Percentiles rank a stretch among this genome's conserved stretches.
Evolutionary conservation across 1,140 invertebrate species (phyloP).

Genomic region (Drosophila nigromelanica): DNA sequence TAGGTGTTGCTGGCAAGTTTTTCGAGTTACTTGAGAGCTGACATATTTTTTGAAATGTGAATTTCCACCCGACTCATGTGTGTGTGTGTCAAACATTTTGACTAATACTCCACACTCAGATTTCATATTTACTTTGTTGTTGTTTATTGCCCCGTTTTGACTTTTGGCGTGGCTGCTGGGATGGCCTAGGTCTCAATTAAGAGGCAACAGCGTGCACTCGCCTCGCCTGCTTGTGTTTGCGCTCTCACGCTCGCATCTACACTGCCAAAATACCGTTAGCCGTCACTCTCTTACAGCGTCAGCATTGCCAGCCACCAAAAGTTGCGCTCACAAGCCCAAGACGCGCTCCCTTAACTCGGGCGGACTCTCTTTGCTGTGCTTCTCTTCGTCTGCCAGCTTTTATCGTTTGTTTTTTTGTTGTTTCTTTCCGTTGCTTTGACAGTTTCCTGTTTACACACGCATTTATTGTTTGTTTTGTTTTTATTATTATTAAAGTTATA

Average conservation of each 20-base stretch:
- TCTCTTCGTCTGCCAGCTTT: conserved; percentile 42
- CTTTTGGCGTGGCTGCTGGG: conserved; percentile 13
- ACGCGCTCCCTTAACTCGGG: conserved; percentile 17
- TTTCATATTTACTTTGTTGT: conserved; percentile 32
- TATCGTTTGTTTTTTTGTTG: conserved; percentile 15
- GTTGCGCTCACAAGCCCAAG: no score
- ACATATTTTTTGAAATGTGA: conserved; percentile 67
- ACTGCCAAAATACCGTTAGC: conserved; percentile 36
- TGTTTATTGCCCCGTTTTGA: conserved; percentile 29
- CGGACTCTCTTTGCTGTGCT: conserved; percentile 8
- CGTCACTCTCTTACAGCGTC: background rate
- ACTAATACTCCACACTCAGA: conserved; percentile 45
- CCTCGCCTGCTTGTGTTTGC: conserved; percentile 41
- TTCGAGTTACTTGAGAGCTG: conserved; percentile 58
- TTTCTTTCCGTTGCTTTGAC: background rate
- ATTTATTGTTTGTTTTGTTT: conserved; percentile 41
- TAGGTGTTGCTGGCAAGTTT: conserved; percentile 62
- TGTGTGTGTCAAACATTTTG: conserved; percentile 41
- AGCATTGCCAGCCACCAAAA: conserved; percentile 42
- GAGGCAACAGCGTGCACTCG: conserved; percentile 44
- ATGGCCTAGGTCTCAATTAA: conserved; percentile 67
- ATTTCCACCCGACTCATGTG: conserved; percentile 43
- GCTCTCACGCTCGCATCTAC: conserved; percentile 53
- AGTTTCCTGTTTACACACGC: conserved; percentile 59
- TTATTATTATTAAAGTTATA: conserved; percentile 82